These are phyloP conservation scores for Eulithis prunata DNA, from an alignment of 2,888 invertebrate species.

Conservation along the genomic window DNA sequence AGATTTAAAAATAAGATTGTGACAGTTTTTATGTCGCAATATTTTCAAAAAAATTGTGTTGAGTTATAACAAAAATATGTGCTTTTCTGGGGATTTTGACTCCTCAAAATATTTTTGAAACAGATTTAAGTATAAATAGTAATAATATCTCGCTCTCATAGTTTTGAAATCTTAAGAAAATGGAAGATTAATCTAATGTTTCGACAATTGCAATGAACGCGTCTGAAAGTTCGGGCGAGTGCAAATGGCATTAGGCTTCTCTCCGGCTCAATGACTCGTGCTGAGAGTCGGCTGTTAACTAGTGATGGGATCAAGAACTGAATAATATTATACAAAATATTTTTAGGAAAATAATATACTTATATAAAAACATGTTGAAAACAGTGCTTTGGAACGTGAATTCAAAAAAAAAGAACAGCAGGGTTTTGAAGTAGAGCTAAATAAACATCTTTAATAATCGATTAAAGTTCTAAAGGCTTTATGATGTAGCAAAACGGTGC, in stretches of 20 bases:
- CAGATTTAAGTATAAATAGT: neutral
- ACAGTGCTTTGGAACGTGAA: too few species aligned
- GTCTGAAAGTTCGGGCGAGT: constrained; percentile 59
- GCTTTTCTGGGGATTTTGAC: too few species aligned
- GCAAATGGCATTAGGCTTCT: constrained; percentile 66
- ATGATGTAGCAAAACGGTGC: too few species aligned
- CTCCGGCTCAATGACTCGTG: constrained; percentile 62
- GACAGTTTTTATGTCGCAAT: too few species aligned
- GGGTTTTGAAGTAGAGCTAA: too few species aligned
- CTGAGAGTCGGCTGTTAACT: constrained; percentile 43
- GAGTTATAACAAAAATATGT: too few species aligned
- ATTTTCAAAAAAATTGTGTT: too few species aligned
- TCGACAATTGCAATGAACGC: constrained; percentile 46
- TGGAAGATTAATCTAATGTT: constrained; percentile 43
- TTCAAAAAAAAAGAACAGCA: too few species aligned
- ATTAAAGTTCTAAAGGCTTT: too few species aligned
- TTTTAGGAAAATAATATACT: neutral
- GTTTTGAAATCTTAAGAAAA: constrained; percentile 23
- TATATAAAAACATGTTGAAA: too few species aligned
- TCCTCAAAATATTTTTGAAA: neutral
- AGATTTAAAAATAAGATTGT: neutral
- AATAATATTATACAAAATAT: neutral
- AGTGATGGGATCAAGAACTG: constrained; percentile 33
- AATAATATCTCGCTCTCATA: too few species aligned
- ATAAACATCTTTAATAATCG: too few species aligned